These are phyloP conservation scores for Atopsyche davidsoni DNA, from an alignment of 1,140 invertebrate species.

Conservation along the genomic window DNA sequence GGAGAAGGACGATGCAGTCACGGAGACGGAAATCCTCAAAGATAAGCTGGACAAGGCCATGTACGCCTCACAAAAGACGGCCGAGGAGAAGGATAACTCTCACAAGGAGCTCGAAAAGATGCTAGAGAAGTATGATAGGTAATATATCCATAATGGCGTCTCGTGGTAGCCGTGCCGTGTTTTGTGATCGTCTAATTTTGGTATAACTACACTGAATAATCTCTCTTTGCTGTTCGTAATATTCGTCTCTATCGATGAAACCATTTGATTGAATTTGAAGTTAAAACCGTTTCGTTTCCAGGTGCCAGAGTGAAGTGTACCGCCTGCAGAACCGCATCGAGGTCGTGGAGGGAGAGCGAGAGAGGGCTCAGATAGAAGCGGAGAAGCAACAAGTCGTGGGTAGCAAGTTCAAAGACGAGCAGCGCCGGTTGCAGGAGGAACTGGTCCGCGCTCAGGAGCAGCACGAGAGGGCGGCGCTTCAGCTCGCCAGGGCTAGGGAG, in stretches of 20 bases:
- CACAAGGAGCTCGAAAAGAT: slow-evolving; percentile 89
- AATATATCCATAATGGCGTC: slow-evolving; percentile 41
- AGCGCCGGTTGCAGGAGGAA: slow-evolving; percentile 80
- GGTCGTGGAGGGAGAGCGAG: slow-evolving; percentile 77
- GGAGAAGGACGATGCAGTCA: slow-evolving; percentile 76
- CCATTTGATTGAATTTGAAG: too few species aligned
- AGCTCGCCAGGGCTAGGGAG: slow-evolving; percentile 79
- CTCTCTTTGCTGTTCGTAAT: too few species aligned
- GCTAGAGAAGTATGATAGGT: slow-evolving; percentile 90
- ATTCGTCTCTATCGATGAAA: too few species aligned
- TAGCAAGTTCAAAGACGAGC: slow-evolving; percentile 77
- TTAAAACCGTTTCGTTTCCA: too few species aligned
- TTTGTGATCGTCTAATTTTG: slow-evolving; percentile 15
- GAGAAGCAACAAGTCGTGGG: slow-evolving; percentile 76
- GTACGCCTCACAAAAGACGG: slow-evolving; percentile 68
- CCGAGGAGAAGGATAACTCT: slow-evolving; percentile 81
- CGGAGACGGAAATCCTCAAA: slow-evolving; percentile 80
- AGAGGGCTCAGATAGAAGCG: slow-evolving; percentile 75
- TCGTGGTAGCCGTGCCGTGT: slow-evolving; percentile 34
- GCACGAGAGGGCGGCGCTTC: slow-evolving; percentile 77
- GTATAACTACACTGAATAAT: too few species aligned
- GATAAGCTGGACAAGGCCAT: slow-evolving; percentile 85
- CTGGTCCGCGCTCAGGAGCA: slow-evolving; percentile 75
- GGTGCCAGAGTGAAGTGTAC: slow-evolving; percentile 81
- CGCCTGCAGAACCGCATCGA: slow-evolving; percentile 83